A percentile compares a stretch with the other conserved stretches of the same genome.
These are phyloP conservation scores for Pollenia labialis DNA, from an alignment of 2,888 invertebrate genomes.

Conservation along the genomic window DNA sequence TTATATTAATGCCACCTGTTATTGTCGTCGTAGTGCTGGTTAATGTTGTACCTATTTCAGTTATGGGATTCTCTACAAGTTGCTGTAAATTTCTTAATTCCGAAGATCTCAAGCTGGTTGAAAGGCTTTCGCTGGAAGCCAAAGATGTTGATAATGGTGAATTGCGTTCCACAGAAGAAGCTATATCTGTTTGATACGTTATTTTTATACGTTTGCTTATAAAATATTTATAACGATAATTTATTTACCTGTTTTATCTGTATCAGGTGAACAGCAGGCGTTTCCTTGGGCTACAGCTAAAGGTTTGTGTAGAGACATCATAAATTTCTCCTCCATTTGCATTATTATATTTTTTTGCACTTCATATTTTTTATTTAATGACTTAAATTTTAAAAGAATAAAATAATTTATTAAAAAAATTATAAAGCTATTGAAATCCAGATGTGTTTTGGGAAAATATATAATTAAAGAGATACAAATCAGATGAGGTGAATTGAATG, in stretches of 20 bases:
- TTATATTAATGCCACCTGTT: constrained; percentile 72
- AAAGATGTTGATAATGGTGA: constrained; percentile 87
- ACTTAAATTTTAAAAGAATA: constrained; percentile 79
- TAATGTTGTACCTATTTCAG: constrained; percentile 72
- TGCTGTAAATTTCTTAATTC: constrained; percentile 87
- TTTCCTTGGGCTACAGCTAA: constrained; percentile 77
- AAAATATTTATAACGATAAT: neutral
- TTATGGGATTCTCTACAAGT: constrained; percentile 80
- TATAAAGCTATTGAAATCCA: neutral
- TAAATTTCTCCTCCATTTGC: constrained; percentile 86
- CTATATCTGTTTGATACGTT: constrained; percentile 82
- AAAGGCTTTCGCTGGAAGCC: constrained; percentile 86
- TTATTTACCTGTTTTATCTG: constrained; percentile 82
- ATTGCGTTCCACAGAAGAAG: constrained; percentile 85
- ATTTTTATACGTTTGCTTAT: neutral
- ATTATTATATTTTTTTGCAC: constrained; percentile 85
- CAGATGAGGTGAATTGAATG: too few species aligned
- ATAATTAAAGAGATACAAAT: too few species aligned
- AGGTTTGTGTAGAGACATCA: constrained; percentile 85
- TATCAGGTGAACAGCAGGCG: constrained; percentile 83
- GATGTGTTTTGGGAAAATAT: too few species aligned
- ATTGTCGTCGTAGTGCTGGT: constrained; percentile 54
- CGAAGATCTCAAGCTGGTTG: constrained; percentile 84
- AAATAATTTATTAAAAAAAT: neutral
- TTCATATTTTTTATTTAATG: constrained; percentile 86